These are phyloP conservation scores for Hippopotamus amphibius DNA, from an alignment of 2,113 vertebrate species.

Conservation along the genomic window DNA sequence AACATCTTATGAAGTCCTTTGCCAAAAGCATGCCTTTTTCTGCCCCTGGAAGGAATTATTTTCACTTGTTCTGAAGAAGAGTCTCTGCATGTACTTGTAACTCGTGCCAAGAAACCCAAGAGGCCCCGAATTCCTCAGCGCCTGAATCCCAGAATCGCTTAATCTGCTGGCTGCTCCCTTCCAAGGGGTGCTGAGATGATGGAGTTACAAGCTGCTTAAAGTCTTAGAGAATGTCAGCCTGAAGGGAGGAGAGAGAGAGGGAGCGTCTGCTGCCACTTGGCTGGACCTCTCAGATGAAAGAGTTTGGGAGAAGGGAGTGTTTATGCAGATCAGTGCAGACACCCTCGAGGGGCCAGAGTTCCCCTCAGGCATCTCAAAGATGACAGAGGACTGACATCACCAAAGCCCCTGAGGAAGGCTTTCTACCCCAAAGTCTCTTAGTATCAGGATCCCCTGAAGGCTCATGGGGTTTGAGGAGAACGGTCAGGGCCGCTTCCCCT, in stretches of 20 bases:
- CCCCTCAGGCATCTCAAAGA: not conserved
- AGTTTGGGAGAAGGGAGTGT: not conserved
- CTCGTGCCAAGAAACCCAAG: slow-evolving; percentile 77
- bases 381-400: not conserved
- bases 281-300: not conserved
- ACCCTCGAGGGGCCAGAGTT: not conserved
- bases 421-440: not conserved
- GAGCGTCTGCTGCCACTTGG: slow-evolving; percentile 22
- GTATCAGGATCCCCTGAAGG: not conserved
- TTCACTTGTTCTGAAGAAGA: slow-evolving; percentile 77
- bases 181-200: slow-evolving; percentile 49
- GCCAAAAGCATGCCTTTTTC: slow-evolving; percentile 76
- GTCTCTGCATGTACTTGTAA: slow-evolving; percentile 68
- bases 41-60: slow-evolving; percentile 77
- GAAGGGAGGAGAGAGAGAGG: slow-evolving; percentile 10
- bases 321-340: not conserved
- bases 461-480: accelerated
- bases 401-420: not conserved
- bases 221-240: slow-evolving; percentile 46
- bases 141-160: slow-evolving; percentile 53
- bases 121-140: slow-evolving; percentile 68
- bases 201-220: slow-evolving; percentile 57
- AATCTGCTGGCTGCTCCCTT: slow-evolving; percentile 38
- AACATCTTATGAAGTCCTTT: slow-evolving; percentile 51
- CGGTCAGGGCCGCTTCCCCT: no score